Evolutionary conservation across 1,140 invertebrate species (phyloP).

Genomic region (Orius insidiosus): DNA sequence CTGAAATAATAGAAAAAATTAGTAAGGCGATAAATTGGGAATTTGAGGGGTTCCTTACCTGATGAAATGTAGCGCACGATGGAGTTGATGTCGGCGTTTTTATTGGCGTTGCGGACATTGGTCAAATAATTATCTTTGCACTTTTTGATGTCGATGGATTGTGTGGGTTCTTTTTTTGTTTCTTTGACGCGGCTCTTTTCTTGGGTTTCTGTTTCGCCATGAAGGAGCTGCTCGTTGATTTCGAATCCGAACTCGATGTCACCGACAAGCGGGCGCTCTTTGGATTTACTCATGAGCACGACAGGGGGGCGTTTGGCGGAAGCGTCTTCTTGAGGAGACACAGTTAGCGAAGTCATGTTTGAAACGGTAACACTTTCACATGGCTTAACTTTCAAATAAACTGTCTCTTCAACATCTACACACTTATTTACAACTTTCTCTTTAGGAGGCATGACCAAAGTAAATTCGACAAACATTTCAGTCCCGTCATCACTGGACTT

Average conservation of each 20-base stretch:
- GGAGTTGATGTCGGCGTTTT: too few relatives aligned
- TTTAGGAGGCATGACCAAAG: conserved; percentile 11
- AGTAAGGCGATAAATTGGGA: too few relatives aligned
- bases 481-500: background rate
- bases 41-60: too few relatives aligned
- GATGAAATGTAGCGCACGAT: too few relatives aligned
- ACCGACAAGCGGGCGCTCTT: background rate
- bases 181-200: background rate
- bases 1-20: too few relatives aligned
- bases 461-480: conserved; percentile 17
- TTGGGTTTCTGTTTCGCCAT: background rate
- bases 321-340: background rate
- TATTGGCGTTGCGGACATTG: too few relatives aligned
- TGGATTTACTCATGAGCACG: conserved; percentile 17
- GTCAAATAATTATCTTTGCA: too few relatives aligned
- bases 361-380: conserved; percentile 2
- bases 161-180: too few relatives aligned
- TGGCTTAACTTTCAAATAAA: conserved; percentile 14
- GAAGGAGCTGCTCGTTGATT: conserved; percentile 17
- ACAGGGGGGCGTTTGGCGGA: conserved; percentile 16
- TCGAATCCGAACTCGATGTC: conserved; percentile 20
- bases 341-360: conserved; percentile 1
- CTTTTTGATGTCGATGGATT: too few relatives aligned
- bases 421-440: conserved; percentile 6
- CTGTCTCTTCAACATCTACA: conserved; percentile 16